Evolutionary conservation across 2,113 vertebrate species (phyloP).

Genomic region (Sturnira hondurensis): DNA sequence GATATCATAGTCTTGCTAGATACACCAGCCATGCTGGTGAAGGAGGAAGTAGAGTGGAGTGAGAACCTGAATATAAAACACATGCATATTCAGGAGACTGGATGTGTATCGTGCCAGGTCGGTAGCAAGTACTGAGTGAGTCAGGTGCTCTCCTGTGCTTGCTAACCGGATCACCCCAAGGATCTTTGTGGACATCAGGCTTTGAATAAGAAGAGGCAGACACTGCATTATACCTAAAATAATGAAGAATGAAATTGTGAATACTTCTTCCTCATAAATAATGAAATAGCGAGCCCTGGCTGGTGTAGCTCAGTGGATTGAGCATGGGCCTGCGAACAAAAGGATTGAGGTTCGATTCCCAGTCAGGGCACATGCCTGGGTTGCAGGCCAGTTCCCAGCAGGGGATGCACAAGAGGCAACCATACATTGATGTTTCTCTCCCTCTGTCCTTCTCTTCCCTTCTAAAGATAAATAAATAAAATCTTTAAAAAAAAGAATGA

Average conservation of each 20-base stretch:
- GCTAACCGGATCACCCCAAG: not conserved
- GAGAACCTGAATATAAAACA: not conserved
- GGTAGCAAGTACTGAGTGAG: not conserved
- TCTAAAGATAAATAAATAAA: too few relatives aligned
- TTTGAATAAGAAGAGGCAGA: not conserved
- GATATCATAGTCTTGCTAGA: not conserved
- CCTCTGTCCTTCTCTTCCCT: too few relatives aligned
- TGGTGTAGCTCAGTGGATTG: too few relatives aligned
- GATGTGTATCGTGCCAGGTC: not conserved
- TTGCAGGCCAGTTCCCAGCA: too few relatives aligned
- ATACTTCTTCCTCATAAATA: not conserved
- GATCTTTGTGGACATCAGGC: not conserved
- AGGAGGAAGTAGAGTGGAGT: not conserved
- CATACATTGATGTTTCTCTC: too few relatives aligned
- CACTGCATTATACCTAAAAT: not conserved
- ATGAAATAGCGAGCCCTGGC: not conserved
- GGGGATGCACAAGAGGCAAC: too few relatives aligned
- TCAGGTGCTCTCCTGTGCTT: not conserved
- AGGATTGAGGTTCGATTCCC: too few relatives aligned
- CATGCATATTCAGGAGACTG: not conserved
- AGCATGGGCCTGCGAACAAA: too few relatives aligned
- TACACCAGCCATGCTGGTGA: accelerated
- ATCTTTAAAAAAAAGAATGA: too few relatives aligned
- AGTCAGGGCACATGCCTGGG: too few relatives aligned
- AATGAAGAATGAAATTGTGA: not conserved